phyloP scores from a whole-genome alignment of 92 coral and sea anemone species.

The Micromussa lordhowensis region DNA sequence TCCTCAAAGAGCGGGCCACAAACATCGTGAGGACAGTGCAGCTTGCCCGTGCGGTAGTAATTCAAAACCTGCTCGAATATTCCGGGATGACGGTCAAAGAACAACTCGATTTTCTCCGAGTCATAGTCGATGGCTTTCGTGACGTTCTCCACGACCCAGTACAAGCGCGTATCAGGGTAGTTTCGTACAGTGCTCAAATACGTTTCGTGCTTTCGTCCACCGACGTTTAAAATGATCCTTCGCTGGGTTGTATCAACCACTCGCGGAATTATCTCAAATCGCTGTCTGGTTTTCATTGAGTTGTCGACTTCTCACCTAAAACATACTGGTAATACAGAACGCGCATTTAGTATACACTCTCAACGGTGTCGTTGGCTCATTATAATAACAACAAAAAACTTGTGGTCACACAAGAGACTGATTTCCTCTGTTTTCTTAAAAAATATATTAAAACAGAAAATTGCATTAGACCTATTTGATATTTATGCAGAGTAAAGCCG shows the following conservation, averaged over 20 bases:
- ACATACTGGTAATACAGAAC: neutral
- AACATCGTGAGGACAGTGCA: slow-evolving; percentile 95
- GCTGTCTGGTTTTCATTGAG: slow-evolving; percentile 66
- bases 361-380: neutral
- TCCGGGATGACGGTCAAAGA: slow-evolving; percentile 93
- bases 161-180: slow-evolving; percentile 88
- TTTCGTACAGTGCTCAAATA: slow-evolving; percentile 83
- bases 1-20: slow-evolving; percentile 96
- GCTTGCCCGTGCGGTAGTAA: slow-evolving; percentile 92
- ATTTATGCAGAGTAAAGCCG: slow-evolving; percentile 24
- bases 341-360: neutral
- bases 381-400: neutral
- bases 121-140: slow-evolving; percentile 92
- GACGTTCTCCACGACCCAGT: slow-evolving; percentile 94
- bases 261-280: slow-evolving; percentile 79
- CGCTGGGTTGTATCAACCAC: slow-evolving; percentile 77
- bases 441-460: neutral
- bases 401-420: neutral
- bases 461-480: slow-evolving; percentile 15
- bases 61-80: slow-evolving; percentile 90
- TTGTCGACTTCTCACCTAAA: slow-evolving; percentile 23
- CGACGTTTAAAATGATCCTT: slow-evolving; percentile 84
- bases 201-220: slow-evolving; percentile 92
- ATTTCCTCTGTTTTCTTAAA: neutral
- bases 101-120: slow-evolving; percentile 91